phyloP scores from a whole-genome alignment of 1,140 invertebrate genomes.

The Ruditapes philippinarum region DNA sequence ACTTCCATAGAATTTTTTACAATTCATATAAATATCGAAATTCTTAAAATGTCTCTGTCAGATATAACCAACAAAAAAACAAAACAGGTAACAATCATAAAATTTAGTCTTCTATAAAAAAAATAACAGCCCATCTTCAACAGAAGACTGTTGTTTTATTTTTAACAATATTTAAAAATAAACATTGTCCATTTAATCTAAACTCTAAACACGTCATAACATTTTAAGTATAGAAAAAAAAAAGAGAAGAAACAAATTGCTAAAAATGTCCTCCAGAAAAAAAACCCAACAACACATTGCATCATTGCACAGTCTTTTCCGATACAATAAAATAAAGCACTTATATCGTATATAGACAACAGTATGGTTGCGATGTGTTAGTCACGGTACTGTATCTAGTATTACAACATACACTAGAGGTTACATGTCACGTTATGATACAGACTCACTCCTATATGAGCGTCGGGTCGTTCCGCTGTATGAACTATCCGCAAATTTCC shows the following conservation, averaged over 20 bases:
- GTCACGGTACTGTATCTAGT: constrained; percentile 6
- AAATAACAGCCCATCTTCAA: neutral
- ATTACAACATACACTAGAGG: constrained; percentile 57
- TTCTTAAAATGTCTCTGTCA: neutral
- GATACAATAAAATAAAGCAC: neutral
- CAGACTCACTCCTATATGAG: constrained; percentile 50
- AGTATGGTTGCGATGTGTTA: constrained; percentile 2
- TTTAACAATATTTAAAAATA: too few relatives aligned
- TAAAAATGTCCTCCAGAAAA: neutral
- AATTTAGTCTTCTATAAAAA: neutral
- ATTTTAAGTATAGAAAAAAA: neutral
- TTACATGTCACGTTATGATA: constrained; percentile 46
- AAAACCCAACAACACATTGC: neutral
- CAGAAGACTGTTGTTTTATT: neutral
- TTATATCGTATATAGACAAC: neutral
- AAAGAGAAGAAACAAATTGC: too few relatives aligned
- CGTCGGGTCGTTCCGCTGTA: constrained; percentile 28
- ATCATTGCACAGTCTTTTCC: neutral
- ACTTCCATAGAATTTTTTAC: constrained; percentile 28
- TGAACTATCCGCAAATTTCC: constrained; percentile 34
- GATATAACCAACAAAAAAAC: neutral
- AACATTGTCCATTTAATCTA: neutral
- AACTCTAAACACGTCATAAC: neutral
- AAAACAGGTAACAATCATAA: neutral
- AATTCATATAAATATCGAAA: neutral